Evolutionary conservation across 2,888 invertebrate genomes (phyloP), one percentile per base, ranked within the genome.

Genomic region (Margaritifera margaritifera): DNA sequence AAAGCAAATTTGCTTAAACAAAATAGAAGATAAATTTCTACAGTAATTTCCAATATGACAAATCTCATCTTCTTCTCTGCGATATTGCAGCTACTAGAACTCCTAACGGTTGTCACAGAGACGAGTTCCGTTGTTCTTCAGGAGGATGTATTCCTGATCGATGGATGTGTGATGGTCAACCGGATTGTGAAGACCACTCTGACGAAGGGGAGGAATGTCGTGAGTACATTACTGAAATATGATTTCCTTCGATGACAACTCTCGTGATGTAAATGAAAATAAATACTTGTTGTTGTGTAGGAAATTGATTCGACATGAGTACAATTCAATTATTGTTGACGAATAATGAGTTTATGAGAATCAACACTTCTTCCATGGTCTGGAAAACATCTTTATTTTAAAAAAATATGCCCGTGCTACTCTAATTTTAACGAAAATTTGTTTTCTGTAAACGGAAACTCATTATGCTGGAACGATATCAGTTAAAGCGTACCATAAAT

Each of bases 121-220:
- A 81, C 19, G 86, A 87, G 77, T 84, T 83, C 67, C 77, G 79
- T 64, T 88, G 87, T 77, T 71, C 42, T 15, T 74, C 74, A n/a
- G 83, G 81, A 50, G 95, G 96, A 81, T 99, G 99, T 90, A 97
- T 99, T 84, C 98, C 97, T 0, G 92, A 93, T 63, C 93, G 94
- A 6, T 98, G 98, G 98, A 94, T 95, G 68, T 98, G 88, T 84
- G 88, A 88, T 63, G 81, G 84, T 20, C 84, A 85, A 58, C 82
- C 93, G 75, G 98, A 99, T 90, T 99, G 99, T 90, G 93, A 94
- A 0, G 98, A 98, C 87, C 95, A 95, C 54, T 95, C 95, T 0
- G 88, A 88, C 73, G 87, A 88, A 70, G 71, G 74, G 11, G 59
- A 68, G 0, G 64, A 62, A 55, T 55, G n/a, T 24, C 25, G 54